These are phyloP conservation scores for Pipra filicauda DNA, from an alignment of 2,113 vertebrate genomes.

Conservation along the genomic window DNA sequence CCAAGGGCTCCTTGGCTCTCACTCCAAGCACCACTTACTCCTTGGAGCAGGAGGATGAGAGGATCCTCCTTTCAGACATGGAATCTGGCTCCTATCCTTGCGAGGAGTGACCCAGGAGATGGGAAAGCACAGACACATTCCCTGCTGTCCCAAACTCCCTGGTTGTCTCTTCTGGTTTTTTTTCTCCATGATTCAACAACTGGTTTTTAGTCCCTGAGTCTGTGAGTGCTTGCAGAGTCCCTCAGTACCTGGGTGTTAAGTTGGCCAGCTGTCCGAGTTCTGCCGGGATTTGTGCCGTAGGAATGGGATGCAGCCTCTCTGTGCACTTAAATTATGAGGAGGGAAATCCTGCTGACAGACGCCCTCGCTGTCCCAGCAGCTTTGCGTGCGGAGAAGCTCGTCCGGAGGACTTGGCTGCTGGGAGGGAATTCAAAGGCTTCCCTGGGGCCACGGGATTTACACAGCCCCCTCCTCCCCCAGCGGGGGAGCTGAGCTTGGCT, in stretches of 20 bases:
- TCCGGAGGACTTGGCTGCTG: slow-evolving; percentile 15
- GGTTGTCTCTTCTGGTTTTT: not conserved
- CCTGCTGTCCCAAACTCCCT: not conserved
- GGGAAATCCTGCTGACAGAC: slow-evolving; percentile 23
- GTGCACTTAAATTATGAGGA: not conserved
- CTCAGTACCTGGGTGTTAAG: not conserved
- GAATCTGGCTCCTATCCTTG: not conserved
- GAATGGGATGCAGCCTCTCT: not conserved
- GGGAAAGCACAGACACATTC: not conserved
- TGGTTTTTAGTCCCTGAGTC: not conserved
- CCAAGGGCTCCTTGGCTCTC: not conserved
- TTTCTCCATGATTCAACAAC: fast-evolving
- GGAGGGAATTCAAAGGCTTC: not conserved
- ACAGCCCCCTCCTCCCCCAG: not conserved
- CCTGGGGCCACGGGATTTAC: not conserved
- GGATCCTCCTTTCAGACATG: not conserved
- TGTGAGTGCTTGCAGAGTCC: not conserved
- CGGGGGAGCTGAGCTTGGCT: not conserved
- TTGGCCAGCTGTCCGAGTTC: not conserved
- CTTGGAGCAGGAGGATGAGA: not conserved
- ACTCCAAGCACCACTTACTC: not conserved
- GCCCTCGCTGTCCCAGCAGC: not conserved
- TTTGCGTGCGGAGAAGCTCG: slow-evolving; percentile 14
- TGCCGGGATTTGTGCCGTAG: not conserved
- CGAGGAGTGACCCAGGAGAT: not conserved